Conservation (phyloP, 2,888 invertebrate species). For the Mythimna lalbum region DNA sequence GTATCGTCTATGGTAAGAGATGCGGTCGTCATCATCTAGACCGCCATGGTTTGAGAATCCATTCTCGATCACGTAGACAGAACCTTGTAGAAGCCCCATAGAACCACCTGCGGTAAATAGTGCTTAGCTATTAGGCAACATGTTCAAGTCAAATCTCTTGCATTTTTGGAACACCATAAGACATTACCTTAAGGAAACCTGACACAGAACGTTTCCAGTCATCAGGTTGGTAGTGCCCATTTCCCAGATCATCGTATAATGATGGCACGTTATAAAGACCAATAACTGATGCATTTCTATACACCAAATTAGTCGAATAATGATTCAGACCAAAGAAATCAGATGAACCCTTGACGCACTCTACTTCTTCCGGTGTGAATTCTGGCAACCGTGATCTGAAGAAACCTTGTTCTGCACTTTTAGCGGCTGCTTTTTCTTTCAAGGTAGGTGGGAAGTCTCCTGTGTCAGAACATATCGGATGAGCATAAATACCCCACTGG, state of each 20-base stretch:
- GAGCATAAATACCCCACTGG: constrained; percentile 89
- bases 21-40: constrained; percentile 81
- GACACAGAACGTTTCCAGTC: constrained; percentile 34
- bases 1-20: constrained; percentile 78
- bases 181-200: constrained; percentile 44
- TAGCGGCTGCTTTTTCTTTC: constrained; percentile 87
- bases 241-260: constrained; percentile 68
- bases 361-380: constrained; percentile 91
- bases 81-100: constrained; percentile 90
- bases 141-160: no score
- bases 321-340: constrained; percentile 94
- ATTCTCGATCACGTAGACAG: constrained; percentile 91
- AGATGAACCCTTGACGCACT: constrained; percentile 88
- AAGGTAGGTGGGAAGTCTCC: constrained; percentile 91
- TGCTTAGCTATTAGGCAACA: no score
- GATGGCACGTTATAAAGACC: constrained; percentile 66
- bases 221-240: constrained; percentile 41
- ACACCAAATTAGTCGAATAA: constrained; percentile 89
- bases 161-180: background rate
- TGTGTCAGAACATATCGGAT: constrained; percentile 91
- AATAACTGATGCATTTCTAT: constrained; percentile 70
- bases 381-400: constrained; percentile 90
- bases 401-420: constrained; percentile 91
- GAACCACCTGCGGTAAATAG: constrained; percentile 77
- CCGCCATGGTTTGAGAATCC: constrained; percentile 78